Conservation (phyloP, 2,797 vertebrate species). For the Hipposideros larvatus region DNA sequence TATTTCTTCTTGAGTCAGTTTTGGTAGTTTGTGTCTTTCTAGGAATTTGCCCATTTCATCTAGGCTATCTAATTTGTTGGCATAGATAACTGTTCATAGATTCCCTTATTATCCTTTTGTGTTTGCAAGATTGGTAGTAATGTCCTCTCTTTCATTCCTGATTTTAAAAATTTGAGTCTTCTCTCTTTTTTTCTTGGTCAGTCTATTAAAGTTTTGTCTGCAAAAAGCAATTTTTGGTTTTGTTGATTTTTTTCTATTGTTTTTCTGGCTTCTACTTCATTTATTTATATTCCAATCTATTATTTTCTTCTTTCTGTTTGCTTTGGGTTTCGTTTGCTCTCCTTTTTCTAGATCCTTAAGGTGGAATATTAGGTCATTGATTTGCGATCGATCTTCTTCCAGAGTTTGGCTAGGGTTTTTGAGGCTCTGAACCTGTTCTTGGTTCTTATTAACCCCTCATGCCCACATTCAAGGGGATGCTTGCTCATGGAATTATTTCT, state of each 20-base stretch:
- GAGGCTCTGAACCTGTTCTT: neutral
- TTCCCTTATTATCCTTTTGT: neutral
- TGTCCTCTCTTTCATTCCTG: neutral
- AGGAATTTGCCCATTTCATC: neutral
- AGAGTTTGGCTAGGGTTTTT: neutral
- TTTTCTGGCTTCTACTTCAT: constrained; percentile 6
- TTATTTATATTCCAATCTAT: neutral
- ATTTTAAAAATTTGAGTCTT: neutral
- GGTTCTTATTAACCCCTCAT: neutral
- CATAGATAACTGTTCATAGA: neutral
- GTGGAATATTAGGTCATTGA: neutral
- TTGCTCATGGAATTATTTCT: neutral
- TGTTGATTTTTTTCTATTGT: neutral
- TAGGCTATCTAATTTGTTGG: neutral
- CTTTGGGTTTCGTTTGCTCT: neutral
- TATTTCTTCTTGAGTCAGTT: constrained; percentile 9
- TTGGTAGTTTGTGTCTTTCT: constrained; percentile 30
- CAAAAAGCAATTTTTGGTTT: neutral
- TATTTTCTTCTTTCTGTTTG: neutral
- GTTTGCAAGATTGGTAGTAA: neutral
- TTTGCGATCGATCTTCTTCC: neutral
- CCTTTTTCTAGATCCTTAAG: neutral
- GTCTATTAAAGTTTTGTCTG: neutral
- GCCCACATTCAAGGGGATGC: neutral
- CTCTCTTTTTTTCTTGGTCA: neutral